Base-by-base conservation (phyloP, 2,797 vertebrate genomes). In the Nothura maculosa region DNA sequence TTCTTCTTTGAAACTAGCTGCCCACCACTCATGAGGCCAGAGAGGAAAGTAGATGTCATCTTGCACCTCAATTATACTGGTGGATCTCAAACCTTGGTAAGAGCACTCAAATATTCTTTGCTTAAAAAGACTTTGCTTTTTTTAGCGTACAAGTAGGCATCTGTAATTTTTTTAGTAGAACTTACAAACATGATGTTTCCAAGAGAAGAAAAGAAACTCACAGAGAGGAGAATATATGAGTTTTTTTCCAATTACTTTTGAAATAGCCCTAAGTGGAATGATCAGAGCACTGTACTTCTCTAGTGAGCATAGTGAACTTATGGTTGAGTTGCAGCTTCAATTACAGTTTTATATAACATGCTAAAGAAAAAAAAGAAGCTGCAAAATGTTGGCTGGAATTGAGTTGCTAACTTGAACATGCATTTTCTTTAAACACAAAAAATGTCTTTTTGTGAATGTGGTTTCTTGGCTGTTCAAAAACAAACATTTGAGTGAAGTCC, bases 1-100 rank as follows among this genome's bases (percentile, higher is more conserved):
- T 98, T 98, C 88, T 98, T 97, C 60, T 96, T 98, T 88, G 99
- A 99, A 95, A 96, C 98, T 25, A 98, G 98, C 91, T 98, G 96
- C 43, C 96, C 98, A 2, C 98, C 98, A 7, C 93, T 99, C 57
- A 93, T 99, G 81, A 97, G 97, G 78, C 94, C 97, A 4, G 97
- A 98, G 68, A 85, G 99, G 81, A 97, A 97, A 55, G 97, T 97
- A 7, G 98, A 99, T 4, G 78, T 99, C 92, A 98, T 99, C 92
- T 97, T 99, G 85, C 98, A 98, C 70, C 96, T 98, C 86, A 98
- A 96, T 50, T 98, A 98, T 81, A 97, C 96, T 1, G 96, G 97
- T 1, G 98, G 98, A 79, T 98, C 98, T 25, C 98, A 98, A 92
- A 96, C 73, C 4, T 94, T 97, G 98, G 98, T 97, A 55, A 96